Evolutionary conservation across 2,888 invertebrate genomes (phyloP).

Genomic region (Geotrupes spiniger): DNA sequence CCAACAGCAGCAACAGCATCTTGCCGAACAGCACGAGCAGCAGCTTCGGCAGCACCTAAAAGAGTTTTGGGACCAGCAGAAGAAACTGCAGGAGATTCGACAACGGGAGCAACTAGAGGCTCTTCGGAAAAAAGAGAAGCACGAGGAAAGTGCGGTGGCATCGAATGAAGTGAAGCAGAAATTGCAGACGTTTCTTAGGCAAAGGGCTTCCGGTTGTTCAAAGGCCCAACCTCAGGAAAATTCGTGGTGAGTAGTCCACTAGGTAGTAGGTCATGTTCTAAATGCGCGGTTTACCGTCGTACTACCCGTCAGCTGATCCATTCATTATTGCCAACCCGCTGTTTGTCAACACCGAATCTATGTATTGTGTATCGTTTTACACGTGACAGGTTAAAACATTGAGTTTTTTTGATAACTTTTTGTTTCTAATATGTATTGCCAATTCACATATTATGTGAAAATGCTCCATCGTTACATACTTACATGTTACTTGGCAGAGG

Average conservation of each 20-base stretch:
- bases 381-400: too few species aligned
- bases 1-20: slow-evolving; percentile 87
- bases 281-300: slow-evolving; percentile 28
- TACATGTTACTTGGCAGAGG: too few species aligned
- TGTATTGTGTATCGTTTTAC: too few species aligned
- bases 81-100: slow-evolving; percentile 69
- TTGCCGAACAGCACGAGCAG: slow-evolving; percentile 87
- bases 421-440: too few species aligned
- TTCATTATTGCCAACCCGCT: slow-evolving; percentile 27
- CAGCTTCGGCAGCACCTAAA: slow-evolving; percentile 86
- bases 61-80: slow-evolving; percentile 90
- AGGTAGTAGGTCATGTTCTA: slow-evolving; percentile 34
- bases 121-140: slow-evolving; percentile 89
- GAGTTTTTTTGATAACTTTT: too few species aligned
- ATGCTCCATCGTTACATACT: too few species aligned
- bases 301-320: slow-evolving; percentile 33
- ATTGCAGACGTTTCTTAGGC: slow-evolving; percentile 67
- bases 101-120: slow-evolving; percentile 83
- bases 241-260: slow-evolving; percentile 45
- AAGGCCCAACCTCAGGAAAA: slow-evolving; percentile 46
- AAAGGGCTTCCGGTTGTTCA: slow-evolving; percentile 47
- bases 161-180: slow-evolving; percentile 96
- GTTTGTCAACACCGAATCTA: slow-evolving; percentile 26
- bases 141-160: slow-evolving; percentile 93
- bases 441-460: too few species aligned